Evolutionary conservation across 2,888 invertebrate genomes (phyloP).

Genomic region (Lithodes maja): DNA sequence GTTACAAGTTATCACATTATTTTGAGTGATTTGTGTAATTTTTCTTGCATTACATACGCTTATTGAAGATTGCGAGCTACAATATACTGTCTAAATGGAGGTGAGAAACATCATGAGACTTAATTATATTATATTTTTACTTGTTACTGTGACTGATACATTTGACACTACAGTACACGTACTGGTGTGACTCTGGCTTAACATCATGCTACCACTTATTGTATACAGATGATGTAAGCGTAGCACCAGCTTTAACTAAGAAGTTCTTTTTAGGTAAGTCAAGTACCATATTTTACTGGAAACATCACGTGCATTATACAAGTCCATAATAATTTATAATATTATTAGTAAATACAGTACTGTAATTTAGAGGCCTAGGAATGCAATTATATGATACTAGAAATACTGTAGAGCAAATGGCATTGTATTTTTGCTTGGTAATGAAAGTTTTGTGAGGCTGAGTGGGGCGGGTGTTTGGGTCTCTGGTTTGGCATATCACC

Average conservation of each 20-base stretch:
- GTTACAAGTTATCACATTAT: too few species aligned
- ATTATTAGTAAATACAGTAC: conserved; percentile 3
- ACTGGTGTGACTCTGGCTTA: too few species aligned
- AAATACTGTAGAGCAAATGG: conserved; percentile 44
- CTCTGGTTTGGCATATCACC: background rate
- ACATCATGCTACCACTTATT: conserved; percentile 33
- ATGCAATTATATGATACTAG: conserved; percentile 29
- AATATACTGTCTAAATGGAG: too few species aligned
- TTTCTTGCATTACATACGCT: too few species aligned
- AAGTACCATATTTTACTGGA: conserved; percentile 37
- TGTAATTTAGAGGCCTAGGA: conserved; percentile 35
- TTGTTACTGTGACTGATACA: too few species aligned
- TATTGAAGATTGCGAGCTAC: too few species aligned
- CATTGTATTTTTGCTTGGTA: conserved; percentile 51
- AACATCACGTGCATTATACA: conserved; percentile 53
- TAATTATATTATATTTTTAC: too few species aligned
- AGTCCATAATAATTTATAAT: conserved; percentile 53
- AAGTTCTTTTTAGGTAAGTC: conserved; percentile 36
- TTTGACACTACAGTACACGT: too few species aligned
- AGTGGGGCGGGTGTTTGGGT: background rate
- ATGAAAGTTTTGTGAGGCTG: background rate
- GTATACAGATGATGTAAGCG: conserved; percentile 41
- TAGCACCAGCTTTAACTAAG: conserved; percentile 44
- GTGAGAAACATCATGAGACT: too few species aligned
- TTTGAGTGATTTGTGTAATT: too few species aligned